Percentiles rank a stretch among this genome's conserved stretches.
Evolutionary conservation across 2,797 vertebrate species (phyloP).

Genomic region (Bovichtus variegatus): DNA sequence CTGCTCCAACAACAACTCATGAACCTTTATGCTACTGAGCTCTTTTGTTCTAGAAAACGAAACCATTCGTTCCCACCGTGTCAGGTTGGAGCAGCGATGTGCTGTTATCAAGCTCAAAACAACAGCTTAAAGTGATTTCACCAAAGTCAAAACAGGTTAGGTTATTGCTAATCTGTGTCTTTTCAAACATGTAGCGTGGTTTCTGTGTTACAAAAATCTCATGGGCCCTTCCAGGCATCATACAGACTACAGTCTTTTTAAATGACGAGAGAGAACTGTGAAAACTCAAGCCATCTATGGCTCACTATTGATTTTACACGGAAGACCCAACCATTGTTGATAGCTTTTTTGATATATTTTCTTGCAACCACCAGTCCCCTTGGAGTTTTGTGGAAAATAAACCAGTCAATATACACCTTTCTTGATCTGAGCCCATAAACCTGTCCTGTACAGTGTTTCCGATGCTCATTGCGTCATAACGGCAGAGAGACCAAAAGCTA

Average conservation of each 20-base stretch:
- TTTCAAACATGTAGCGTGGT: constrained; percentile 91
- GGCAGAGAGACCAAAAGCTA: constrained; percentile 81
- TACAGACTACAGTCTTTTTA: constrained; percentile 93
- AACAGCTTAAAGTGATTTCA: constrained; percentile 85
- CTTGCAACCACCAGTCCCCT: constrained; percentile 92
- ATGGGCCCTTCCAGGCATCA: constrained; percentile 90
- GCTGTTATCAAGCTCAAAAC: constrained; percentile 46
- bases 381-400: constrained; percentile 93
- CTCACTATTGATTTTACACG: constrained; percentile 99
- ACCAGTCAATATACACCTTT: constrained; percentile 99
- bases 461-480: constrained; percentile 97
- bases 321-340: constrained; percentile 98
- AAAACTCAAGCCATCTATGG: constrained; percentile 99
- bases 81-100: constrained; percentile 45
- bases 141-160: constrained; percentile 88
- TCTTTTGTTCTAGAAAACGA: constrained; percentile 55
- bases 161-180: constrained; percentile 94
- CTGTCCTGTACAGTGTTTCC: constrained; percentile 86
- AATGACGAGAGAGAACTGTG: constrained; percentile 99
- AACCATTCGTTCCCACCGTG: constrained; percentile 46
- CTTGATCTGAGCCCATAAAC: constrained; percentile 99
- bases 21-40: constrained; percentile 49
- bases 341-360: constrained; percentile 99
- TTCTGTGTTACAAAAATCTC: constrained; percentile 92
- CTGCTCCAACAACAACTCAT: constrained; percentile 80